A percentile compares a stretch with the other conserved stretches of the same genome.
phyloP scores from a whole-genome alignment of 2,888 invertebrate genomes.

The Troglohyphantes excavatus region DNA sequence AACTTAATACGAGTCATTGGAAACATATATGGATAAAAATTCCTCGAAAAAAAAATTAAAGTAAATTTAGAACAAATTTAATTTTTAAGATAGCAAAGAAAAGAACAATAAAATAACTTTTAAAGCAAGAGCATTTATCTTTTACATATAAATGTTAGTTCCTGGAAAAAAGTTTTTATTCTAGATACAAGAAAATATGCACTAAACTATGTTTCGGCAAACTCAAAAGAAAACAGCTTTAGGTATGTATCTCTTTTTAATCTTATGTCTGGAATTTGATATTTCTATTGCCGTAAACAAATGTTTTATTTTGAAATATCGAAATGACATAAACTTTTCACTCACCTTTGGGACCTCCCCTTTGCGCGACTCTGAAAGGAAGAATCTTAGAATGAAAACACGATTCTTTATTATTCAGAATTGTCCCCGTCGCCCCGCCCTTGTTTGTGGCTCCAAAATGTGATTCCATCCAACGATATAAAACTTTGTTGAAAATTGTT shows the following conservation, averaged over 20 bases:
- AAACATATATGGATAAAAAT: too few relatives aligned
- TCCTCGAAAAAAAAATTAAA: too few relatives aligned
- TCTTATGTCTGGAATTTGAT: constrained; percentile 54
- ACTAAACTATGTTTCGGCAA: neutral
- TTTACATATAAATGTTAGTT: too few relatives aligned
- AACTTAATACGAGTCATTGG: too few relatives aligned
- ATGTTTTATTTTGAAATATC: constrained; percentile 57
- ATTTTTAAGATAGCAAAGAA: too few relatives aligned
- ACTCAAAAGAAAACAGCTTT: neutral
- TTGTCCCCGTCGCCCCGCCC: constrained; percentile 21
- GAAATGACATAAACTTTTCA: constrained; percentile 1
- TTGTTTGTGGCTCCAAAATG: constrained; percentile 25
- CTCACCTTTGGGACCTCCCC: constrained; percentile 17
- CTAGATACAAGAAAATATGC: too few relatives aligned
- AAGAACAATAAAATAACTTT: too few relatives aligned
- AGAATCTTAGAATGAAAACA: constrained; percentile 19
- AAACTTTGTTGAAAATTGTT: constrained; percentile 46
- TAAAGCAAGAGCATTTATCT: too few relatives aligned
- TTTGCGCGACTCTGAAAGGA: neutral
- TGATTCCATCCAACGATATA: constrained; percentile 55
- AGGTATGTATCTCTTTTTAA: neutral
- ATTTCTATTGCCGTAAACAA: constrained; percentile 59
- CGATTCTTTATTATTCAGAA: constrained; percentile 62
- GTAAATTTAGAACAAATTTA: too few relatives aligned
- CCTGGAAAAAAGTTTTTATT: too few relatives aligned